Conservation (phyloP, 1,140 invertebrate species). For the Lordiphosa collinella region DNA sequence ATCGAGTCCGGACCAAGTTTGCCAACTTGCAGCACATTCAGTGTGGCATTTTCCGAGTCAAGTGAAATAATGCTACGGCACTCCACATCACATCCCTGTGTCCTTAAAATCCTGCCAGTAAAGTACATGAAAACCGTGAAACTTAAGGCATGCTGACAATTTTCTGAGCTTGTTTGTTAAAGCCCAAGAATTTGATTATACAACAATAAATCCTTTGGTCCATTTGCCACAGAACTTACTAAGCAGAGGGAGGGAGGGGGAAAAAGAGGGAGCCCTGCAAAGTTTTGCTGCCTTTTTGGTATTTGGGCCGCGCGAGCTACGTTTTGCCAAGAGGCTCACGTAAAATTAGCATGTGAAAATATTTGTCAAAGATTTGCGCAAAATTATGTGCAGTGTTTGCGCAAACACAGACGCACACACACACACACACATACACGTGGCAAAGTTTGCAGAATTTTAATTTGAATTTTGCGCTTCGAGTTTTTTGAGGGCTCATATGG, state of each 20-base stretch:
- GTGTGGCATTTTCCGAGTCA: too few relatives aligned
- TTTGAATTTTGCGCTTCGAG: constrained; percentile 65
- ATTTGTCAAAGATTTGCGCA: constrained; percentile 74
- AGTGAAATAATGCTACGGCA: too few relatives aligned
- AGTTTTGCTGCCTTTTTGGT: constrained; percentile 58
- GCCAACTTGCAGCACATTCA: too few relatives aligned
- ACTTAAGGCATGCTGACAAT: constrained; percentile 62
- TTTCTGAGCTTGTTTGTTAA: constrained; percentile 58
- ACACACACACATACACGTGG: constrained; percentile 10
- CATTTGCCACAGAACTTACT: constrained; percentile 32
- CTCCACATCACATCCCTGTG: too few relatives aligned
- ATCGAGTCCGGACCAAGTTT: too few relatives aligned
- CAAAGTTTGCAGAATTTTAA: constrained; percentile 72
- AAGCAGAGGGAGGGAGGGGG: not conserved
- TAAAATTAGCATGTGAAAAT: constrained; percentile 76
- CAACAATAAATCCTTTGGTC: constrained; percentile 73
- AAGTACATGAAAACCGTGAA: too few relatives aligned
- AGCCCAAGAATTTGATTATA: constrained; percentile 67
- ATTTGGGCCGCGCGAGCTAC: constrained; percentile 42
- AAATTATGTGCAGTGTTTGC: constrained; percentile 76
- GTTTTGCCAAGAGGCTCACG: constrained; percentile 27
- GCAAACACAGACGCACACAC: constrained; percentile 48
- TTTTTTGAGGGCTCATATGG: constrained; percentile 18
- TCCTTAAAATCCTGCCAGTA: too few relatives aligned
- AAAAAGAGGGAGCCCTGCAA: not conserved